Percentiles rank a stretch among this genome's conserved stretches.
phyloP scores from a whole-genome alignment of 2,888 invertebrate genomes.

The Drosophila peninsularis region DNA sequence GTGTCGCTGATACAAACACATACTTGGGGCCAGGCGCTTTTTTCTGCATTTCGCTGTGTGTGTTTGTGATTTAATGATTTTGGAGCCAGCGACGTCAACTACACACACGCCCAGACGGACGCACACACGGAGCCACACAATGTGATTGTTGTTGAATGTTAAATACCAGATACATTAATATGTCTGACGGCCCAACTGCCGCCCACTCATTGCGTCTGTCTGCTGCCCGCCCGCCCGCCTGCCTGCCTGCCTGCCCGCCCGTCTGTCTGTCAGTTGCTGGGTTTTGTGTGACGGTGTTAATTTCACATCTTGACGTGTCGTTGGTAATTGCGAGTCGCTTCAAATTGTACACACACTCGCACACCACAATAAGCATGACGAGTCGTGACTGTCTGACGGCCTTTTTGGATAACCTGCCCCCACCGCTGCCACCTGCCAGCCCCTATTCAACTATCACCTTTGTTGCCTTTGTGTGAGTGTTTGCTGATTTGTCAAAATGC shows the following conservation, averaged over 20 bases:
- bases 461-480: conserved; percentile 48
- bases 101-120: conserved; percentile 23
- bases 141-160: conserved; percentile 79
- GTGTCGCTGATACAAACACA: conserved; percentile 77
- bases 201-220: conserved; percentile 16
- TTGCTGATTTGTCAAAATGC: conserved; percentile 77
- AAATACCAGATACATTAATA: conserved; percentile 79
- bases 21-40: conserved; percentile 50
- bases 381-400: conserved; percentile 65
- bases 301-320: conserved; percentile 81
- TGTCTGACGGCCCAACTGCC: conserved; percentile 51
- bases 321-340: conserved; percentile 79
- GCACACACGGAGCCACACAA: conserved; percentile 19
- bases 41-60: conserved; percentile 37
- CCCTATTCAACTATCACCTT: conserved; percentile 51
- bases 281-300: conserved; percentile 79
- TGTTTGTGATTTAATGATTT: conserved; percentile 79
- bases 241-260: too few relatives aligned
- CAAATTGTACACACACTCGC: conserved; percentile 62
- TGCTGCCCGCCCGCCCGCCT: too few relatives aligned
- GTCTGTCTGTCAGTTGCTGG: conserved; percentile 30
- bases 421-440: conserved; percentile 15
- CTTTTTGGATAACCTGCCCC: conserved; percentile 41
- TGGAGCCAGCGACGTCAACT: conserved; percentile 68
- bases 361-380: conserved; percentile 51